These are phyloP conservation scores for Atractosteus spatula DNA, from an alignment of 2,113 vertebrate species.

Conservation along the genomic window DNA sequence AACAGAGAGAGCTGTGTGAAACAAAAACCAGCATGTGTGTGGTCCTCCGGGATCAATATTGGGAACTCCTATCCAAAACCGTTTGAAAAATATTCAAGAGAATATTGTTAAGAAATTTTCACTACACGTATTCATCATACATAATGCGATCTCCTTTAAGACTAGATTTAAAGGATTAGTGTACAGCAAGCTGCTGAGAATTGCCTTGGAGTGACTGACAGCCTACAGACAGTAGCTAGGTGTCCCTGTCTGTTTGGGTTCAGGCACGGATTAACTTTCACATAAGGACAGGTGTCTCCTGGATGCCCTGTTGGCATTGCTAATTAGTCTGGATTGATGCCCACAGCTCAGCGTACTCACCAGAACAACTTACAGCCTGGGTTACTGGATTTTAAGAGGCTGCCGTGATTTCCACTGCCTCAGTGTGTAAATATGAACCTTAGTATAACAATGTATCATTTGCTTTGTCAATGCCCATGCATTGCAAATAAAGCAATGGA, in stretches of 20 bases:
- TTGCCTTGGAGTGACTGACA: not conserved
- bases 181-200: not conserved
- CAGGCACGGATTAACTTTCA: slow-evolving; percentile 37
- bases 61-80: too few species aligned
- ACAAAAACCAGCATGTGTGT: too few species aligned
- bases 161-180: not conserved
- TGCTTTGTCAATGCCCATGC: not conserved
- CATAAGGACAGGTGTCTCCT: slow-evolving; percentile 20
- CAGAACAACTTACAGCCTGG: not conserved
- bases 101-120: too few species aligned
- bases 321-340: slow-evolving; percentile 15
- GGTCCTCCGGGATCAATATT: too few species aligned
- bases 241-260: slow-evolving; percentile 2
- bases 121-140: too few species aligned
- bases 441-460: not conserved
- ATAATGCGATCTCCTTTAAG: too few species aligned
- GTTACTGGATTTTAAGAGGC: too few species aligned
- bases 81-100: too few species aligned
- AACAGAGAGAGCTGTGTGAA: too few species aligned
- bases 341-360: not conserved
- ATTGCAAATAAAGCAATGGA: too few species aligned
- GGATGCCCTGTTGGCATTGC: slow-evolving; percentile 21
- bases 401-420: not conserved
- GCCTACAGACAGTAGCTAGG: not conserved
- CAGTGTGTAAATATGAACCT: not conserved